phyloP scores from a whole-genome alignment of 35 echinoderm and acorn worm species.

The Lytechinus variegatus region DNA sequence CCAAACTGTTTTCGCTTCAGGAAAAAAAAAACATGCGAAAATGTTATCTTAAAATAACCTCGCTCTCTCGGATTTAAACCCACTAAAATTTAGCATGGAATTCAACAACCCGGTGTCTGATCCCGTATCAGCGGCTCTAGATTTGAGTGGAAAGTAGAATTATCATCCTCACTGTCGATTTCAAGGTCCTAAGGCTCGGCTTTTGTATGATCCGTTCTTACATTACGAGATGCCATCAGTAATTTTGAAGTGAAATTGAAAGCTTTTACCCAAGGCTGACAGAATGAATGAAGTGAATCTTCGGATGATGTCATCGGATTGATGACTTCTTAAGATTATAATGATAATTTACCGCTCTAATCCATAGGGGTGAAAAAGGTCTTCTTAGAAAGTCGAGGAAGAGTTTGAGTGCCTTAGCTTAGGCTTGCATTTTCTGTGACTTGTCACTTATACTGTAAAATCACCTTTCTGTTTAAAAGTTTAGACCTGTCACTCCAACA shows the following conservation, averaged over 20 bases:
- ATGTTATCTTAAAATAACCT: too few relatives aligned
- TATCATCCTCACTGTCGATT: neutral
- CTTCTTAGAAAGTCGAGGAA: too few relatives aligned
- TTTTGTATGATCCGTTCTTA: neutral
- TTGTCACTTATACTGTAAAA: too few relatives aligned
- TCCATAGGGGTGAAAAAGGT: neutral
- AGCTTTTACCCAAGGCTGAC: neutral
- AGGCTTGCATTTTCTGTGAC: too few relatives aligned
- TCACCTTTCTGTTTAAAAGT: too few relatives aligned
- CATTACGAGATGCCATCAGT: neutral
- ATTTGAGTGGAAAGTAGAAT: neutral
- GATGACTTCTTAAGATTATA: neutral
- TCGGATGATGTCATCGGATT: neutral
- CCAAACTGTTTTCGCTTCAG: too few relatives aligned
- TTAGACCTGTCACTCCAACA: too few relatives aligned
- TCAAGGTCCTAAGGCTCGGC: neutral
- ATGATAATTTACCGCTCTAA: neutral
- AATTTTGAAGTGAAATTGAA: neutral
- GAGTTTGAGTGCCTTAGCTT: too few relatives aligned
- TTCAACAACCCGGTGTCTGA: neutral
- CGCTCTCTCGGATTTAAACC: neutral
- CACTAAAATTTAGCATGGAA: neutral
- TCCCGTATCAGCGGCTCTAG: neutral
- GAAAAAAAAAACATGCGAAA: too few relatives aligned
- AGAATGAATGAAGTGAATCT: neutral